Base-by-base conservation (phyloP, 1,140 invertebrate species). In the Drosophila sp. region DNA sequence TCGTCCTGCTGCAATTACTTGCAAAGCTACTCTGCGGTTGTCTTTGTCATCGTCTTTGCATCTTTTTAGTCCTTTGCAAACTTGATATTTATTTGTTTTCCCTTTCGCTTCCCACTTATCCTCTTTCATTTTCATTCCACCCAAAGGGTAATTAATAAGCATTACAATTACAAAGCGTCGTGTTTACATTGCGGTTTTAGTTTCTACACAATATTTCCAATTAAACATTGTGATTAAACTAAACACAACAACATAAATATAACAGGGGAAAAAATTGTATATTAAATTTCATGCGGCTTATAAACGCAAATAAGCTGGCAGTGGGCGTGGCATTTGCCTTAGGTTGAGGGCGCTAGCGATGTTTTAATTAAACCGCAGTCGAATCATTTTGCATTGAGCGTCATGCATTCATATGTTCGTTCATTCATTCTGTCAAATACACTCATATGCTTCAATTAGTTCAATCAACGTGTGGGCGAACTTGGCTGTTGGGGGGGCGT, bases 111-210 rank as follows among this genome's bases (percentile, higher is more conserved):
- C n/a, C 14, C 34, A n/a, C 36, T 18, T 27, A 0, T 2, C 7
- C 13, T 7, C 0, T 7, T 8, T 38, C 5, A 40, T 14, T 38
- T 1, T 38, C 3, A 11, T 38, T 38, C n/a, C 25, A 13, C 2
- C 41, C 5, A 16, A 59, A 58, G 54, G 45, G 36, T 80, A 84
- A 79, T 83, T 72, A 76, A 76, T 79, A 76, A 83, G 67, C 66
- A 76, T 76, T 79, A 66, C 36, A 74, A 81, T 45, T 70, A 51
- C 74, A 82, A 84, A 83, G 70, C 67, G 41, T 45, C 21, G 51
- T 14, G 56, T 79, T 76, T 84, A 66, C 46, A 51, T 80, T 84
- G 81, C 62, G 81, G 80, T 84, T 69, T 40, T 18, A 34, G 2
- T 59, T 14, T n/a, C 9, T 34, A 16, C 34, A 54, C 53, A 61